Evolutionary conservation across 2,888 invertebrate genomes (phyloP).

Genomic region (Epistrophella euchroma): DNA sequence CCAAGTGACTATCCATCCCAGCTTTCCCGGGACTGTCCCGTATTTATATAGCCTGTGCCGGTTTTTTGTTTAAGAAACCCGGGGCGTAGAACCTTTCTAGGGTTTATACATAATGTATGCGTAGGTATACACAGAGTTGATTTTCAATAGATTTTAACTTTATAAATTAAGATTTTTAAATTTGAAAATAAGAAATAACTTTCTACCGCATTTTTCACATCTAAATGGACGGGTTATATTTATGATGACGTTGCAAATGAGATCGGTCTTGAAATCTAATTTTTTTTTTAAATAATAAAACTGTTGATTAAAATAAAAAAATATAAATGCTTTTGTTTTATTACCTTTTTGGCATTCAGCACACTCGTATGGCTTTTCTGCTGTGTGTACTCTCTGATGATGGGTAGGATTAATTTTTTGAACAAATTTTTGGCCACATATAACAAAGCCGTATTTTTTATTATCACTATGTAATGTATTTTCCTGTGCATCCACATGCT

Average conservation of each 20-base stretch:
- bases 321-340: not conserved
- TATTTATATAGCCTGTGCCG: too few relatives aligned
- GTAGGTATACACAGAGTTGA: too few relatives aligned
- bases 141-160: too few relatives aligned
- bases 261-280: constrained; percentile 83
- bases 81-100: too few relatives aligned
- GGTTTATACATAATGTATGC: too few relatives aligned
- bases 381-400: constrained; percentile 82
- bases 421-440: constrained; percentile 84
- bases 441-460: constrained; percentile 83
- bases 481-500: constrained; percentile 84
- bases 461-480: constrained; percentile 83
- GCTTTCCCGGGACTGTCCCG: too few relatives aligned
- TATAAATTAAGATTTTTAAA: too few relatives aligned
- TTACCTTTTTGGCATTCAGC: constrained; percentile 83
- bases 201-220: constrained; percentile 83
- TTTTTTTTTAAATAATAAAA: constrained; percentile 47
- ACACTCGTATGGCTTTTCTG: constrained; percentile 82
- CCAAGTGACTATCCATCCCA: too few relatives aligned
- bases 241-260: constrained; percentile 83
- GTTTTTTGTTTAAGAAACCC: too few relatives aligned
- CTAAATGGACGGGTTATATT: constrained; percentile 83
- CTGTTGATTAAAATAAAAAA: too few relatives aligned
- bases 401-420: constrained; percentile 84
- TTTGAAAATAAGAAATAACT: too few relatives aligned